These are phyloP conservation scores for Motacilla tschutschensis DNA, from an alignment of 2,113 vertebrate genomes.

Conservation along the genomic window DNA sequence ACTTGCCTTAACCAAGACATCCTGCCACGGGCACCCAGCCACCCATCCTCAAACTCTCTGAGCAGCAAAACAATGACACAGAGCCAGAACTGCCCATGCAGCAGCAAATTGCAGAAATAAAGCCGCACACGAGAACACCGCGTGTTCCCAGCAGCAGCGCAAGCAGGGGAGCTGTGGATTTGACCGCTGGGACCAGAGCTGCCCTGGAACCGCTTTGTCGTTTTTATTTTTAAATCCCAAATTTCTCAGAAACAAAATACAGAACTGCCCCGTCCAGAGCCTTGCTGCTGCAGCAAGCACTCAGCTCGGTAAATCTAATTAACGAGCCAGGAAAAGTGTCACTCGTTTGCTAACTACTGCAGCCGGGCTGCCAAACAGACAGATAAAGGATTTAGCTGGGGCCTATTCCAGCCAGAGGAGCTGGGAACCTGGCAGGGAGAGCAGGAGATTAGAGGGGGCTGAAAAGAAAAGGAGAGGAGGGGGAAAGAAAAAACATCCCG, in stretches of 20 bases:
- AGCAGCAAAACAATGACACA: background rate
- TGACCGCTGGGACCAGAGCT: background rate
- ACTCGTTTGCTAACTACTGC: constrained; percentile 29
- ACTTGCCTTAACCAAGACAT: constrained; percentile 20
- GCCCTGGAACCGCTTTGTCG: background rate
- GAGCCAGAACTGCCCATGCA: background rate
- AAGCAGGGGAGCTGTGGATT: background rate
- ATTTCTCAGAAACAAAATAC: constrained; percentile 29
- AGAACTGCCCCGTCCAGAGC: constrained; percentile 17
- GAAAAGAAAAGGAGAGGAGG: background rate
- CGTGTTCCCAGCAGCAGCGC: background rate
- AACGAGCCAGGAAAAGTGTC: constrained; percentile 40
- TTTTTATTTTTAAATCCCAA: background rate
- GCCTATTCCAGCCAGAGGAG: constrained; percentile 29
- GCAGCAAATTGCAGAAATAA: background rate
- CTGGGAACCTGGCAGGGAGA: constrained; percentile 55
- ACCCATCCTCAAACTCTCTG: background rate
- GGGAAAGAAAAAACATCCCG: background rate
- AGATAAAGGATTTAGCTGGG: constrained; percentile 56
- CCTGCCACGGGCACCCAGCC: background rate
- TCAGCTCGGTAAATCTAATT: constrained; percentile 50
- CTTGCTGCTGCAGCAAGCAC: background rate
- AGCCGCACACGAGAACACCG: background rate
- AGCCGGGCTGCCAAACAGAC: constrained; percentile 52
- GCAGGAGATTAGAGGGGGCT: constrained; percentile 40